Evolutionary conservation across 2,888 invertebrate genomes (phyloP).

Genomic region (Drosophila stalkeri): DNA sequence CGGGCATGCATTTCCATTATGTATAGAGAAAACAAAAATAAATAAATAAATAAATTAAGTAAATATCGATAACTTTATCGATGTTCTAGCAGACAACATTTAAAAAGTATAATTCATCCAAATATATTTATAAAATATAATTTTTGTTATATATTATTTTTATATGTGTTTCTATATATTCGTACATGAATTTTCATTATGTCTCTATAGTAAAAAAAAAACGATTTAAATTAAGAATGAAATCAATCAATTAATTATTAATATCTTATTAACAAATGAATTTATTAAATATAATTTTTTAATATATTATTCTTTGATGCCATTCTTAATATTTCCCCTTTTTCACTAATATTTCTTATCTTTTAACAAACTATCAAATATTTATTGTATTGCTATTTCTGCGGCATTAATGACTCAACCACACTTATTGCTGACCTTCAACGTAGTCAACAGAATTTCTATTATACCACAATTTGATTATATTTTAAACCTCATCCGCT

Average conservation of each 20-base stretch:
- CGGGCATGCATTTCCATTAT: no score
- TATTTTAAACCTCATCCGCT: slow-evolving; percentile 22
- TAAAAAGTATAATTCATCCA: neutral
- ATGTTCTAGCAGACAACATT: neutral
- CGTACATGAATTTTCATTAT: no score
- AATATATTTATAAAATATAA: neutral
- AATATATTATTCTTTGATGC: no score
- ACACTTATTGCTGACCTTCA: slow-evolving; percentile 1
- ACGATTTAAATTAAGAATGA: no score
- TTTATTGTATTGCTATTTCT: neutral
- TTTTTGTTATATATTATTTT: no score
- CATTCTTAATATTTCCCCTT: no score
- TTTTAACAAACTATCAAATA: neutral
- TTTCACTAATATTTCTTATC: neutral
- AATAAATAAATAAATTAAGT: no score
- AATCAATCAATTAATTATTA: no score
- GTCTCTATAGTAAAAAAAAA: no score
- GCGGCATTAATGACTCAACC: neutral
- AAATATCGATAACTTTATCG: neutral
- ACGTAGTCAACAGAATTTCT: neutral
- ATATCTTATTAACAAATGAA: no score
- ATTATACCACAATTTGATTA: slow-evolving; percentile 14
- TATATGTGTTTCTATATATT: no score
- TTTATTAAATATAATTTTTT: neutral
- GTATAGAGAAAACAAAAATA: no score